Percentiles rank a stretch among this genome's conserved stretches.
Evolutionary conservation across 2,888 invertebrate genomes (phyloP).

Genomic region (Lacanobia oleracea): DNA sequence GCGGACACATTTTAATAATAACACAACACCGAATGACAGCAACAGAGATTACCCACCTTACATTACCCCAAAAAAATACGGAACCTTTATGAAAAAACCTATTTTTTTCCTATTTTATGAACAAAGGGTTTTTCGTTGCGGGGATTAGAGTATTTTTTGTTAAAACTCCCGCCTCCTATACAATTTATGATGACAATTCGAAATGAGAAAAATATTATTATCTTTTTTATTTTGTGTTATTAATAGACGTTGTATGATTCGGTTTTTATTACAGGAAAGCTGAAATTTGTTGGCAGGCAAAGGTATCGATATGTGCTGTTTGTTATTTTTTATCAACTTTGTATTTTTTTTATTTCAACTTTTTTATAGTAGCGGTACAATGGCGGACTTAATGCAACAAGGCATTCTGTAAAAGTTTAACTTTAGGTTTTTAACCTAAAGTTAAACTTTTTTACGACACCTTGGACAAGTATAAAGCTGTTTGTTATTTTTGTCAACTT

Average conservation of each 20-base stretch:
- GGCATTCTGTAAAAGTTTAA: too few species aligned
- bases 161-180: slow-evolving; percentile 58
- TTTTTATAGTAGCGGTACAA: too few species aligned
- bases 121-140: slow-evolving; percentile 62
- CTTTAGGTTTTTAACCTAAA: too few species aligned
- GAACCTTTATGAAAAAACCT: slow-evolving; percentile 59
- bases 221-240: slow-evolving; percentile 54
- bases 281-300: slow-evolving; percentile 23
- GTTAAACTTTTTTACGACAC: too few species aligned
- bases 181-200: slow-evolving; percentile 62
- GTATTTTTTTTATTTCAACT: too few species aligned
- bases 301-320: slow-evolving; percentile 8
- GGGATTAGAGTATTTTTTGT: slow-evolving; percentile 64
- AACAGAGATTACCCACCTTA: slow-evolving; percentile 54
- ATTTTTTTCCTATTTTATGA: slow-evolving; percentile 57
- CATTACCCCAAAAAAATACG: slow-evolving; percentile 51
- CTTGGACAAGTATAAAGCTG: too few species aligned
- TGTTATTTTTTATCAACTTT: not conserved
- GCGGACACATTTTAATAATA: slow-evolving; percentile 49
- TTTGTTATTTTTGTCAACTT: too few species aligned
- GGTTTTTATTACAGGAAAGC: slow-evolving; percentile 40
- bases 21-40: slow-evolving; percentile 35
- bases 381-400: too few species aligned
- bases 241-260: slow-evolving; percentile 51
- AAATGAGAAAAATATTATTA: slow-evolving; percentile 61